Evolutionary conservation across 30 jellyfish, hydroid and myxozoan species (phyloP).

Genomic region (Nemopilema nomurai): DNA sequence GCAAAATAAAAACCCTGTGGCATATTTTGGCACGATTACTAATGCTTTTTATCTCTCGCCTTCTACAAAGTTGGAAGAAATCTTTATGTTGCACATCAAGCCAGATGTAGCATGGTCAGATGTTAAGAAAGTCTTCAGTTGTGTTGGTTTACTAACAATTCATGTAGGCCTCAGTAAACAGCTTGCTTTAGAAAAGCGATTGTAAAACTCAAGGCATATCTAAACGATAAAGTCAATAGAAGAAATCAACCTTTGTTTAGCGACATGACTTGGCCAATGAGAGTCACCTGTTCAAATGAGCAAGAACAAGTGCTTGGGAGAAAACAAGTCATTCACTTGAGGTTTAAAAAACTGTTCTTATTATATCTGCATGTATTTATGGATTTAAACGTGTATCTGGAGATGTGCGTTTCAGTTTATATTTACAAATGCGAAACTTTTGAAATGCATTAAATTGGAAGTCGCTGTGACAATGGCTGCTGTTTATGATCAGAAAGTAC

Average conservation of each 20-base stretch:
- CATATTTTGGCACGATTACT: too few species aligned
- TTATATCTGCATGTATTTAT: background rate
- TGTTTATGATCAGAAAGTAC: constrained; percentile 1
- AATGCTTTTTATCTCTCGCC: too few species aligned
- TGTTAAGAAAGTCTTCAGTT: background rate
- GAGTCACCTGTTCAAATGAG: background rate
- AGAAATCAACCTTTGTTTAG: background rate
- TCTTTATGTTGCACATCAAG: background rate
- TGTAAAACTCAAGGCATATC: background rate
- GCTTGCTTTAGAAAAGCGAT: background rate
- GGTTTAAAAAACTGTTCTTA: too few species aligned
- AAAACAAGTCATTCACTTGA: background rate
- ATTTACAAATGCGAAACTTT: too few species aligned
- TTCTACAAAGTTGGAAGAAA: too few species aligned
- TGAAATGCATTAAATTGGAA: too few species aligned
- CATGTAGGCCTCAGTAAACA: background rate
- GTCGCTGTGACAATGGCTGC: background rate
- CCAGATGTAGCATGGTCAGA: background rate
- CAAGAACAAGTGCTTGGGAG: background rate
- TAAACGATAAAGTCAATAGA: background rate
- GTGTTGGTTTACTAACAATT: background rate
- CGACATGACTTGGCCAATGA: background rate
- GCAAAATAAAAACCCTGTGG: too few species aligned
- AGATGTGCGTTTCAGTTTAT: too few species aligned
- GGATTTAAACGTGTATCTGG: background rate